phyloP scores from a whole-genome alignment of 1,140 invertebrate species.

The Drosophila paulistorum region DNA sequence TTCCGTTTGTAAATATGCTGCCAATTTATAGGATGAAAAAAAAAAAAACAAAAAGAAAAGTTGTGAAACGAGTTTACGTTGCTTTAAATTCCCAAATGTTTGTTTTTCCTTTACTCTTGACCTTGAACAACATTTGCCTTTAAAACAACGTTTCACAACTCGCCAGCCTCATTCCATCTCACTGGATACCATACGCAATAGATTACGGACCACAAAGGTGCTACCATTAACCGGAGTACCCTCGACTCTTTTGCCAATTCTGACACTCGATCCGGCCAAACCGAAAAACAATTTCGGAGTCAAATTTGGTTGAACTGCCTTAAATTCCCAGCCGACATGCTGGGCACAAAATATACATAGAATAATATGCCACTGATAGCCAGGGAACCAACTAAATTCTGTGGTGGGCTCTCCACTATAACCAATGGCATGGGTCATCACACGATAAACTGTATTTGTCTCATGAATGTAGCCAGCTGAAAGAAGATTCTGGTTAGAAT shows the following conservation, averaged over 20 bases:
- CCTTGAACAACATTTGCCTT: conserved; percentile 28
- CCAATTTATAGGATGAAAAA: not conserved
- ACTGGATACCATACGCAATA: conserved; percentile 56
- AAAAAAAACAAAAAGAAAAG: conserved; percentile 2
- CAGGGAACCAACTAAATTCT: conserved; percentile 93
- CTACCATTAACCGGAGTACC: conserved; percentile 50
- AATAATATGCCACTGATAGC: conserved; percentile 92
- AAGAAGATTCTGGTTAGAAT: conserved; percentile 16
- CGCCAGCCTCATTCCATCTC: conserved; percentile 70
- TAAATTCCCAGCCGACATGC: conserved; percentile 93
- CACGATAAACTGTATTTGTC: conserved; percentile 89
- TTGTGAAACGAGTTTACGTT: conserved; percentile 55
- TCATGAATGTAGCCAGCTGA: conserved; percentile 90
- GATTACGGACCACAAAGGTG: conserved; percentile 61
- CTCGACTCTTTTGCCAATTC: conserved; percentile 61
- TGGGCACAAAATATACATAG: conserved; percentile 86
- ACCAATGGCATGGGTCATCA: conserved; percentile 84
- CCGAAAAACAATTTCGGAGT: conserved; percentile 90
- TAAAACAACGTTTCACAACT: conserved; percentile 57
- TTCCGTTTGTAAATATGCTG: conserved; percentile 17
- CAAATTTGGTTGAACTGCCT: conserved; percentile 85
- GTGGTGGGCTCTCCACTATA: conserved; percentile 86
- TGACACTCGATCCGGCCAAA: conserved; percentile 84
- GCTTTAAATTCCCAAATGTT: conserved; percentile 18
- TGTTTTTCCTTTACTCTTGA: conserved; percentile 28